Percentiles rank a stretch among this genome's conserved stretches.
Conservation (phyloP, 2,888 invertebrate species). For the Drosophila monieri region DNA sequence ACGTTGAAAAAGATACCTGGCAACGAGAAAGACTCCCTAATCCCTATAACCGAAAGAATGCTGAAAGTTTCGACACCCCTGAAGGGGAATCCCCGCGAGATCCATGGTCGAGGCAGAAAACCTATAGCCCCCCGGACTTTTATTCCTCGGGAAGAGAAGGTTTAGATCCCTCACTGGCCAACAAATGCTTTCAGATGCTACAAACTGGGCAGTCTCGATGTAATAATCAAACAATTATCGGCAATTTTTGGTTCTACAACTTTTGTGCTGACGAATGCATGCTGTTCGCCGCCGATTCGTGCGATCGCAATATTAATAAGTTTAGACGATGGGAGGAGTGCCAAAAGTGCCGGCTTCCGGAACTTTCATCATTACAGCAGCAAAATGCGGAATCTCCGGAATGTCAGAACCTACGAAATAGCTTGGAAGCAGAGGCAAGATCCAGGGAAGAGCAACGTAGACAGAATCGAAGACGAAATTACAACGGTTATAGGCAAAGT, state of each 20-base stretch:
- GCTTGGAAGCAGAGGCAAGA: conserved; percentile 29
- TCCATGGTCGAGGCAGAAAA: conserved; percentile 23
- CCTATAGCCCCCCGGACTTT: conserved; percentile 85
- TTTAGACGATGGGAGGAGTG: conserved; percentile 71
- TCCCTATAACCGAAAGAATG: conserved; percentile 2
- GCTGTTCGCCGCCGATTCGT: conserved; percentile 71
- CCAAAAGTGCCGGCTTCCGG: conserved; percentile 60
- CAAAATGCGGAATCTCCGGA: conserved; percentile 38
- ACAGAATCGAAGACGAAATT: conserved; percentile 15
- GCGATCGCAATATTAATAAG: conserved; percentile 77
- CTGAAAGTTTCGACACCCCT: neutral
- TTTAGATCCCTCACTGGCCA: conserved; percentile 32
- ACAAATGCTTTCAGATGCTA: conserved; percentile 68
- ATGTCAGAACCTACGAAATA: conserved; percentile 41
- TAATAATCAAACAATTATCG: conserved; percentile 81
- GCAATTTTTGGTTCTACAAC: conserved; percentile 80
- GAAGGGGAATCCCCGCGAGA: conserved; percentile 2
- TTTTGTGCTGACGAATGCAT: conserved; percentile 77
- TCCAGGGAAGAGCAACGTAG: conserved; percentile 29
- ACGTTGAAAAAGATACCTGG: neutral
- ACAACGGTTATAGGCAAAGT: conserved; percentile 30
- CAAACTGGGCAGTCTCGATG: conserved; percentile 51
- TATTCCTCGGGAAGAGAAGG: conserved; percentile 81
- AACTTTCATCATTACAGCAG: conserved; percentile 39
- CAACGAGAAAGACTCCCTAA: neutral